Percentiles rank a stretch among this genome's conserved stretches.
phyloP scores from a whole-genome alignment of 2,113 vertebrate species.

The Phycodurus eques region DNA sequence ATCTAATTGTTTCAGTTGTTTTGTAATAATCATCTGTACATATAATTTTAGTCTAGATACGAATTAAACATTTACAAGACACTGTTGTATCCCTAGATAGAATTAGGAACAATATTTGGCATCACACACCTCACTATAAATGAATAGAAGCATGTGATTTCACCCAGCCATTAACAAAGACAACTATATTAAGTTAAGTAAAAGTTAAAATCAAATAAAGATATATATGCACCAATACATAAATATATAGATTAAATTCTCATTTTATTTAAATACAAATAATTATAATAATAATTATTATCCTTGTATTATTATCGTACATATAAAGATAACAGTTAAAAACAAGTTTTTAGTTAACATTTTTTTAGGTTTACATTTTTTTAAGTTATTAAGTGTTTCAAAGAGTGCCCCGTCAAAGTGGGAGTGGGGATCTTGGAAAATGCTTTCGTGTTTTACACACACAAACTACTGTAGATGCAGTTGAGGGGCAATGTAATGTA shows the following conservation, averaged over 20 bases:
- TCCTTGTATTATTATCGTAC: neutral
- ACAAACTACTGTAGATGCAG: conserved; percentile 4
- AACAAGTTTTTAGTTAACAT: neutral
- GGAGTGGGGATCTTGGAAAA: neutral
- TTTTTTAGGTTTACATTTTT: neutral
- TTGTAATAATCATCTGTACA: neutral
- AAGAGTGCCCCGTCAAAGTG: neutral
- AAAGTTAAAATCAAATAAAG: neutral
- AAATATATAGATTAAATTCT: neutral
- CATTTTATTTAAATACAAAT: neutral
- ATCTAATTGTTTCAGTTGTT: too few species aligned
- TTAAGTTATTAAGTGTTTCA: neutral
- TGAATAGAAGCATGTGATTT: neutral
- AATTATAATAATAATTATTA: neutral
- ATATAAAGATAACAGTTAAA: neutral
- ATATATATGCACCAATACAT: neutral
- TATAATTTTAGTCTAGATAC: neutral
- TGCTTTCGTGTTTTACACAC: neutral
- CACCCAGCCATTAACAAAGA: neutral
- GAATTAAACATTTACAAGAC: neutral
- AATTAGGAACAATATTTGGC: neutral
- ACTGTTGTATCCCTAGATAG: neutral
- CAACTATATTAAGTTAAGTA: neutral
- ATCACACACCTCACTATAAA: neutral
- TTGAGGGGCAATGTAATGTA: conserved; percentile 3